Evolutionary conservation across 2,113 vertebrate species (phyloP).

Genomic region (Gracilinanus agilis): DNA sequence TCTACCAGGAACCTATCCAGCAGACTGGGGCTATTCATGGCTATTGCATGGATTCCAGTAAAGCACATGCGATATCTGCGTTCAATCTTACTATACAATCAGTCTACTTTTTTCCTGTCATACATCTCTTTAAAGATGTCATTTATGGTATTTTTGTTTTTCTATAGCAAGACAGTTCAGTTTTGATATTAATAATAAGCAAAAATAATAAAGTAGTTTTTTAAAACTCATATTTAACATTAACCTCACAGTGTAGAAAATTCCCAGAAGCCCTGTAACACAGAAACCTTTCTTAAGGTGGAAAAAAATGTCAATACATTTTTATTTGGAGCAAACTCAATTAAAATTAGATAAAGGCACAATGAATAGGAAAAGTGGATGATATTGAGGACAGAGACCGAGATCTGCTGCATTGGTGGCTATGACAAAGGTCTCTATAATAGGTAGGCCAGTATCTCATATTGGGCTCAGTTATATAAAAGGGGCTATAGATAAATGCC

Average conservation of each 20-base stretch:
- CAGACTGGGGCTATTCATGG: neutral
- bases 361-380: neutral
- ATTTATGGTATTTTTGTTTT: neutral
- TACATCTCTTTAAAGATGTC: neutral
- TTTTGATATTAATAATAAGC: neutral
- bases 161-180: neutral
- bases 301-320: neutral
- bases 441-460: neutral
- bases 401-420: neutral
- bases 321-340: neutral
- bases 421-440: neutral
- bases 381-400: neutral
- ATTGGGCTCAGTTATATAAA: neutral
- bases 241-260: neutral
- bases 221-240: neutral
- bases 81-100: neutral
- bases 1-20: neutral
- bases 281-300: neutral
- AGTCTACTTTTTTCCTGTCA: neutral
- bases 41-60: neutral
- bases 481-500: neutral
- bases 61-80: neutral
- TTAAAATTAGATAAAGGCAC: neutral
- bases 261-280: neutral
- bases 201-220: neutral